Conservation (phyloP, 2,113 vertebrate genomes). For the Miniopterus natalensis region DNA sequence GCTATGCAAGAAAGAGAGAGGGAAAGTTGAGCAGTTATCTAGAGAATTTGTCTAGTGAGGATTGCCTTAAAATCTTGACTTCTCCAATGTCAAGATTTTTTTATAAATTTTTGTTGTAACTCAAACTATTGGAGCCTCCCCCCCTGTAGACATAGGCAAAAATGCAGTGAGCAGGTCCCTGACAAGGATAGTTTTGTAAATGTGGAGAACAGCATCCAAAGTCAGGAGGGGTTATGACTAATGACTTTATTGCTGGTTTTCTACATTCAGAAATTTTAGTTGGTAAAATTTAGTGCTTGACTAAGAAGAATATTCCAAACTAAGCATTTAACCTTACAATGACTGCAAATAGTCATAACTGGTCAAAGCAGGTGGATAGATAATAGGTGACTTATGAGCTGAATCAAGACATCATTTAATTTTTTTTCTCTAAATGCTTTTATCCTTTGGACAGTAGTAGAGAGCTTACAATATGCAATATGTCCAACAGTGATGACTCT, state of each 20-base stretch:
- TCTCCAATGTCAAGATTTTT: not conserved
- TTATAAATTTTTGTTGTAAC: not conserved
- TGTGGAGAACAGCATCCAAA: constrained; percentile 35
- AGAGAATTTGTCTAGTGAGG: not conserved
- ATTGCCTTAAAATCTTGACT: not conserved
- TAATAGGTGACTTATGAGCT: not conserved
- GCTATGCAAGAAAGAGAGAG: not conserved
- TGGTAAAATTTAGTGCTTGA: not conserved
- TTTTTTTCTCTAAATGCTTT: constrained; percentile 5
- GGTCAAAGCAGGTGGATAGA: not conserved
- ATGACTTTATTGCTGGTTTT: constrained; percentile 40
- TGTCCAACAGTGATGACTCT: not conserved
- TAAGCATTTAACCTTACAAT: not conserved
- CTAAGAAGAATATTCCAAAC: not conserved
- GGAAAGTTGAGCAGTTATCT: not conserved
- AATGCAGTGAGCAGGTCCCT: constrained; percentile 61
- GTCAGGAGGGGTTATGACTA: not conserved
- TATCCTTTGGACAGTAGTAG: not conserved
- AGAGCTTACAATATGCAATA: not conserved
- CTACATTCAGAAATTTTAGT: constrained; percentile 52
- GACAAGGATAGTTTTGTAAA: constrained; percentile 50
- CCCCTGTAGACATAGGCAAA: constrained; percentile 4
- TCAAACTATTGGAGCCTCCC: not conserved
- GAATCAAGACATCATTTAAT: not conserved
- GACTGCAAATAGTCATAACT: not conserved